Evolutionary conservation across 1,140 invertebrate genomes (phyloP), one percentile per base, ranked within the genome.

Genomic region (Drosophila micromelanica): DNA sequence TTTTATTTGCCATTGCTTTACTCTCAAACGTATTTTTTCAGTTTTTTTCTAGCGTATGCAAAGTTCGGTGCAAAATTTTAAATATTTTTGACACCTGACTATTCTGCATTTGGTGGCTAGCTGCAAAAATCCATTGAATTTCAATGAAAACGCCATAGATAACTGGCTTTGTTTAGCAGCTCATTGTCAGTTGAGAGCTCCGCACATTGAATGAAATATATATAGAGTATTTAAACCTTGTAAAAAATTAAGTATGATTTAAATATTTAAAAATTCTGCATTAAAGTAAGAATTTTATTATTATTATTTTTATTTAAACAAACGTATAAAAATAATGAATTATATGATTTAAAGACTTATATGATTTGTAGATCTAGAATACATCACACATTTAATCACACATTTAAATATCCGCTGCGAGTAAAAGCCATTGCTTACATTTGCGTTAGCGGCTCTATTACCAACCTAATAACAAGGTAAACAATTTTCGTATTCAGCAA

Each of bases 61-160:
- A 2, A n/a, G 13, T 52, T 60, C 45, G 37, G 37, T 57, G 15
- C 23, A 2, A 2, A 11, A 11, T 0, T 35, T 40, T 1, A 6
- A 38, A 13, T 6, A n/a, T 32, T n/a, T 56, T 52, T 30, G 37
- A 17, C 23, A 60, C 17, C 38, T 63, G 30, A 46, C 51, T 62
- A 43, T 54, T 20, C 13, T 55, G 56, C 61, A 64, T 72, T 64
- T 72, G 56, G 49, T 52, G 59, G 52, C 52, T 46, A 15, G 2
- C 37, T 70, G 59, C 13, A 59, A 59, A 62, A 76, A 73, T 73
- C 54, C 63, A 37, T 69, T 77, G 71, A 77, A 77, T 77, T 77
- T 73, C 74, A 77, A 77, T 77, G 73, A 77, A 77, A 77, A 63
- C 59, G 75, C 75, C 59, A 56, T 63, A 82, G 61, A 72, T 75